Conservation (phyloP, 92 coral and sea anemone genomes). For the Hydrozoanthus gracilis region DNA sequence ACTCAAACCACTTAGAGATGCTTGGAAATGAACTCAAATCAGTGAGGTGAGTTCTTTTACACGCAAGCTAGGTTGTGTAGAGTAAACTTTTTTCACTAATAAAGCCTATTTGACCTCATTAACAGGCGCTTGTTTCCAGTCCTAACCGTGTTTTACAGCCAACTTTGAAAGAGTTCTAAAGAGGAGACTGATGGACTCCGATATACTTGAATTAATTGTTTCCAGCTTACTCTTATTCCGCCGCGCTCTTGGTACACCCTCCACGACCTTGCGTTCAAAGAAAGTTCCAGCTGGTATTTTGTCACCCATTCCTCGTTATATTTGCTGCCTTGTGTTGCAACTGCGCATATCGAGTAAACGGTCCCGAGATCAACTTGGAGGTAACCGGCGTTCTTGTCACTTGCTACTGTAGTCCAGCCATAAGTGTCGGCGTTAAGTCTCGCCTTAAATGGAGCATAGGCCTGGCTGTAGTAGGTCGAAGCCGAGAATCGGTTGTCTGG, state of each 20-base stretch:
- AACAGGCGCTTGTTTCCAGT: too few relatives aligned
- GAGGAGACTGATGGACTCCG: too few relatives aligned
- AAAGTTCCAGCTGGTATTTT: not conserved
- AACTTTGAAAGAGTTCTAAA: too few relatives aligned
- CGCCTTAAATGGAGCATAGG: conserved; percentile 17
- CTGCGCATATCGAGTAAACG: not conserved
- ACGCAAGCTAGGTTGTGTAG: too few relatives aligned
- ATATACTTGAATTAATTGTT: not conserved
- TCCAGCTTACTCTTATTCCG: conserved; percentile 20
- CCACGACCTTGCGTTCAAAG: not conserved
- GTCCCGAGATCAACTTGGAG: conserved; percentile 19
- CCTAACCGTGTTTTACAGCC: too few relatives aligned
- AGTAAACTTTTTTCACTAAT: too few relatives aligned
- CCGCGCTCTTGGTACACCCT: conserved; percentile 21
- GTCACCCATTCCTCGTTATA: not conserved
- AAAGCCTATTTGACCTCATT: too few relatives aligned
- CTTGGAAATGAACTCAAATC: too few relatives aligned
- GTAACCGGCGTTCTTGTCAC: not conserved
- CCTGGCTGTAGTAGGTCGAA: not conserved
- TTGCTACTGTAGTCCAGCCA: not conserved
- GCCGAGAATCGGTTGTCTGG: conserved; percentile 23
- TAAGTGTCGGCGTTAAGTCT: not conserved
- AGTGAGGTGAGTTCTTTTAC: too few relatives aligned
- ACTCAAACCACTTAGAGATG: too few relatives aligned
- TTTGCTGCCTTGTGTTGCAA: conserved; percentile 23